These are phyloP conservation scores for Muschampia plurimacula DNA, from an alignment of 2,888 invertebrate species.

Conservation along the genomic window DNA sequence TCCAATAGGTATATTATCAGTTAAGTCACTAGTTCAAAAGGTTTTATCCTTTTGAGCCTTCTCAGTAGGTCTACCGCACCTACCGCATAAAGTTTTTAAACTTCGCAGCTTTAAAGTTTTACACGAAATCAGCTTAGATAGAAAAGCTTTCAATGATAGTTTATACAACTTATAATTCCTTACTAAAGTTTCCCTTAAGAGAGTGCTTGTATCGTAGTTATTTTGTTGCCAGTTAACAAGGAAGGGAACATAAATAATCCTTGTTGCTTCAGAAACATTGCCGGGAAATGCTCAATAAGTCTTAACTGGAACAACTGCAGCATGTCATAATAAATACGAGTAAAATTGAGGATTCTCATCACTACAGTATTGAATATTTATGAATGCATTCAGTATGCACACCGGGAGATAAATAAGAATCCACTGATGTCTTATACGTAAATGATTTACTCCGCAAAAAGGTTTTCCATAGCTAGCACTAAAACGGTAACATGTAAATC, in stretches of 20 bases:
- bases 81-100: too few relatives aligned
- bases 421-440: background rate
- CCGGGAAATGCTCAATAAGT: background rate
- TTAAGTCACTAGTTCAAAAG: too few relatives aligned
- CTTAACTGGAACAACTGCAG: background rate
- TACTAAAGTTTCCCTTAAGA: too few relatives aligned
- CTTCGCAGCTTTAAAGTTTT: too few relatives aligned
- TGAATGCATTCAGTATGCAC: constrained; percentile 2
- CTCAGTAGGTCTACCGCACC: too few relatives aligned
- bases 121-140: too few relatives aligned
- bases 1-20: too few relatives aligned
- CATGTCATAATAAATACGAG: constrained; percentile 5
- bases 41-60: too few relatives aligned
- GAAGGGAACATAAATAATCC: background rate
- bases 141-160: background rate
- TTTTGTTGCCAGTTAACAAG: background rate
- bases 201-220: background rate
- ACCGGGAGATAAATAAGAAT: background rate
- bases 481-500: background rate
- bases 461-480: background rate
- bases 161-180: background rate
- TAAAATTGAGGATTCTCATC: constrained; percentile 14
- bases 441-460: background rate
- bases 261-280: background rate
- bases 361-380: background rate